A percentile compares a stretch with the other conserved stretches of the same genome.
Evolutionary conservation across 2,888 invertebrate species (phyloP).

Genomic region (Elegia similella): DNA sequence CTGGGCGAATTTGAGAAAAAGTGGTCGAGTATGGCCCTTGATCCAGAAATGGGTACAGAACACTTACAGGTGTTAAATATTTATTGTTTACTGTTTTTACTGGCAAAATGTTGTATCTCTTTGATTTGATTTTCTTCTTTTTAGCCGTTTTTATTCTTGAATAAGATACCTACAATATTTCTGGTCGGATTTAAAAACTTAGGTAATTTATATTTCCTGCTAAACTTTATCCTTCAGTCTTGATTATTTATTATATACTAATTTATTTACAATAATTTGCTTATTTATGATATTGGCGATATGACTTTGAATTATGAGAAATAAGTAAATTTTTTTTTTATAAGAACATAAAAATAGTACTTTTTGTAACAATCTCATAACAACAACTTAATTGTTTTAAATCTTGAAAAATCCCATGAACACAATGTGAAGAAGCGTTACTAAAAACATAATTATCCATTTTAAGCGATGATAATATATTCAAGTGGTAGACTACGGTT

Average conservation of each 20-base stretch:
- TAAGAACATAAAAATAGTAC: not conserved
- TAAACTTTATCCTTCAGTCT: too few relatives aligned
- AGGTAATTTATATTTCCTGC: too few relatives aligned
- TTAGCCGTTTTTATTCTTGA: too few relatives aligned
- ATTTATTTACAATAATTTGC: too few relatives aligned
- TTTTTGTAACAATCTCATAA: not conserved
- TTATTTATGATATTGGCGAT: too few relatives aligned
- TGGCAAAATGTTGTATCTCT: not conserved
- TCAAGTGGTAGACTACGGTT: slow-evolving; percentile 61
- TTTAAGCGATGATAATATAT: slow-evolving; percentile 57
- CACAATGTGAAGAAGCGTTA: slow-evolving; percentile 16
- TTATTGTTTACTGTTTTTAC: slow-evolving; percentile 8
- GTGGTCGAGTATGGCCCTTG: not conserved
- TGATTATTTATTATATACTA: too few relatives aligned
- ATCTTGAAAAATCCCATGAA: slow-evolving; percentile 13
- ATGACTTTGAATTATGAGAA: too few relatives aligned
- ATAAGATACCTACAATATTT: not conserved
- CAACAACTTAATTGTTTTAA: not conserved
- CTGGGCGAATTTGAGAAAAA: slow-evolving; percentile 3
- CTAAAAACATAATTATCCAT: slow-evolving; percentile 42
- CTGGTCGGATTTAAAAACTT: too few relatives aligned
- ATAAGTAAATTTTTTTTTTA: too few relatives aligned
- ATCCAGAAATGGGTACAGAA: slow-evolving; percentile 10
- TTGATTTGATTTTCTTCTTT: not conserved
- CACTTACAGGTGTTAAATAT: slow-evolving; percentile 11